phyloP scores from a whole-genome alignment of 2,797 vertebrate species.

The Trachops cirrhosus region DNA sequence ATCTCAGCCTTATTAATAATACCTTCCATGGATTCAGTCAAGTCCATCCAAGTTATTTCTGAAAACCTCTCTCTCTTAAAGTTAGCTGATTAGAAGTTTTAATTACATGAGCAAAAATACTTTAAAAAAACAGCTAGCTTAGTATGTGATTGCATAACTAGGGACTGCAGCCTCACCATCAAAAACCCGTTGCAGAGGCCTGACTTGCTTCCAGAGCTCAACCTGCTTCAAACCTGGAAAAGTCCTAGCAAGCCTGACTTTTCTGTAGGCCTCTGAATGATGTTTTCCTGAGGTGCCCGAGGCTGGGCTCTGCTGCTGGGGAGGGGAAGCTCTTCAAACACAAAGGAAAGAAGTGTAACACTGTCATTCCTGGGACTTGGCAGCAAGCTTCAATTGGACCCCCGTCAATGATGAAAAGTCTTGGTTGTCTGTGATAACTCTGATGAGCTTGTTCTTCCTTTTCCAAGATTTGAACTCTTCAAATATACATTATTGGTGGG shows the following conservation, averaged over 20 bases:
- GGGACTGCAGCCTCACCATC: neutral
- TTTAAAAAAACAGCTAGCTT: neutral
- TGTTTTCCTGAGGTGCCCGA: neutral
- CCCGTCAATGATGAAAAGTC: neutral
- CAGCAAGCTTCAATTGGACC: neutral
- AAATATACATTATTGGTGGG: neutral
- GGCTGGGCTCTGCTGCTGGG: neutral
- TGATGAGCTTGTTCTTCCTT: neutral
- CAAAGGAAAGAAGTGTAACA: rapidly evolving
- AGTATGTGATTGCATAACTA: neutral
- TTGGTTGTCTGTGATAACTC: neutral
- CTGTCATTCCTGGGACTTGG: neutral
- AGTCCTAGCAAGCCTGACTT: neutral
- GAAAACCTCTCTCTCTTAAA: neutral
- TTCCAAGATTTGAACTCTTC: neutral
- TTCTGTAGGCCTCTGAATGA: neutral
- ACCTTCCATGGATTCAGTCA: neutral
- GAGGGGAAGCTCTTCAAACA: neutral
- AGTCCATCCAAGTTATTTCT: neutral
- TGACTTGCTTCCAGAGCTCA: neutral
- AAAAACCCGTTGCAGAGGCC: neutral
- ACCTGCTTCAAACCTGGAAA: neutral
- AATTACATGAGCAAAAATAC: neutral
- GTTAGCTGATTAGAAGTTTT: neutral
- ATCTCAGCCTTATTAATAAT: neutral